Evolutionary conservation across 2,888 invertebrate species (phyloP).

Genomic region (Orchestes rusci): DNA sequence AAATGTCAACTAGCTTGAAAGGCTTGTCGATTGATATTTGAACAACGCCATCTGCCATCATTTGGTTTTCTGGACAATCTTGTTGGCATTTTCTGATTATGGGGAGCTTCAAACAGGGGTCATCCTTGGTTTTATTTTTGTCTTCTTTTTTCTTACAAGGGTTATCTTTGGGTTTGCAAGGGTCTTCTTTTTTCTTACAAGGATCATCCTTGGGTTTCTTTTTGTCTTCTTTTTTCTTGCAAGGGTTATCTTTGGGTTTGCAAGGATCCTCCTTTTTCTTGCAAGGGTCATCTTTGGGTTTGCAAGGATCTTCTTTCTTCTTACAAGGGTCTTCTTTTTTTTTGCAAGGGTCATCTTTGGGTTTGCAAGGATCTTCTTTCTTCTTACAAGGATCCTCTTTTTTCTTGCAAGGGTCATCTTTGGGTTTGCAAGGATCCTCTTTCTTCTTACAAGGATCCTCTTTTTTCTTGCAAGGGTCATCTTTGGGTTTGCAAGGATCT

Average conservation of each 20-base stretch:
- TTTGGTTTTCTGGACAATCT: too few relatives aligned
- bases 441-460: conserved; percentile 23
- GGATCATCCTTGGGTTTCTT: conserved; percentile 16
- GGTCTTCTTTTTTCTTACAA: conserved; percentile 22
- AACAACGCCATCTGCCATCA: too few relatives aligned
- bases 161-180: conserved; percentile 21
- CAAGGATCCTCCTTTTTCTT: conserved; percentile 17
- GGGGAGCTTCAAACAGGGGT: too few relatives aligned
- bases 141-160: conserved; percentile 12
- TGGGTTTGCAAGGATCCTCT: conserved; percentile 23
- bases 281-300: conserved; percentile 13
- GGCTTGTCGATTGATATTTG: too few relatives aligned
- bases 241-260: conserved; percentile 17
- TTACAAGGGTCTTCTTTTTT: conserved; percentile 21
- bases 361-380: conserved; percentile 17
- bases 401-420: conserved; percentile 22
- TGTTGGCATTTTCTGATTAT: too few relatives aligned
- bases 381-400: conserved; percentile 25
- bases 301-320: conserved; percentile 18
- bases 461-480: conserved; percentile 23
- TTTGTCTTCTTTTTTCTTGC: conserved; percentile 16
- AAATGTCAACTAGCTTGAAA: too few relatives aligned
- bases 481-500: conserved; percentile 24
- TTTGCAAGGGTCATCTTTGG: conserved; percentile 11
- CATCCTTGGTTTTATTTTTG: conserved; percentile 9